These are phyloP conservation scores for Ciconia boyciana DNA, from an alignment of 2,113 vertebrate species.

Conservation along the genomic window DNA sequence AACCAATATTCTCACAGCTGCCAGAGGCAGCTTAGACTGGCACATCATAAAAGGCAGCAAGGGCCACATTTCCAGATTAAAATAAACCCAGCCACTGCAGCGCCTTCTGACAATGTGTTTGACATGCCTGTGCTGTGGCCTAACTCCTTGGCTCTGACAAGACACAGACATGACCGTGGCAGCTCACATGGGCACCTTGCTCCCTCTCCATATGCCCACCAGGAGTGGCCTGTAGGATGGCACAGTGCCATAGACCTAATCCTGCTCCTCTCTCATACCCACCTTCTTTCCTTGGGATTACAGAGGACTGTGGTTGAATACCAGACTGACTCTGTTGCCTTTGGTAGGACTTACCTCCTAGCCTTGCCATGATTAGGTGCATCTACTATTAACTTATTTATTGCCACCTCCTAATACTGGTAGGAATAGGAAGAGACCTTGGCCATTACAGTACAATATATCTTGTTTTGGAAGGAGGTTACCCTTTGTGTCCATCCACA, in stretches of 20 bases:
- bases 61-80: conserved; percentile 60
- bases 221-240: background rate
- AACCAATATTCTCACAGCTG: conserved; percentile 72
- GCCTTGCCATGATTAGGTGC: background rate
- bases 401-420: background rate
- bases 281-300: background rate
- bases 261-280: background rate
- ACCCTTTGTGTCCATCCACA: background rate
- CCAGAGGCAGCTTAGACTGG: conserved; percentile 69
- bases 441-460: background rate
- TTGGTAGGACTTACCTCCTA: background rate
- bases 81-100: conserved; percentile 67
- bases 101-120: conserved; percentile 61
- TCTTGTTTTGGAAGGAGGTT: background rate
- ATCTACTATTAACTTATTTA: background rate
- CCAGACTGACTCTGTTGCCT: background rate
- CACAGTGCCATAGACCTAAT: background rate
- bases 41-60: conserved; percentile 67
- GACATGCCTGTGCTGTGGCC: conserved; percentile 24
- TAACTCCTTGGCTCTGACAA: conserved; percentile 23
- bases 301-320: background rate
- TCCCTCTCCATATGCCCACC: background rate
- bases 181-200: background rate
- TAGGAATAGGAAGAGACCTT: background rate
- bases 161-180: background rate